Percentiles rank a stretch among this genome's conserved stretches.
These are phyloP conservation scores for Rhimphoctona megacephalus DNA, from an alignment of 2,888 invertebrate genomes.

Conservation along the genomic window DNA sequence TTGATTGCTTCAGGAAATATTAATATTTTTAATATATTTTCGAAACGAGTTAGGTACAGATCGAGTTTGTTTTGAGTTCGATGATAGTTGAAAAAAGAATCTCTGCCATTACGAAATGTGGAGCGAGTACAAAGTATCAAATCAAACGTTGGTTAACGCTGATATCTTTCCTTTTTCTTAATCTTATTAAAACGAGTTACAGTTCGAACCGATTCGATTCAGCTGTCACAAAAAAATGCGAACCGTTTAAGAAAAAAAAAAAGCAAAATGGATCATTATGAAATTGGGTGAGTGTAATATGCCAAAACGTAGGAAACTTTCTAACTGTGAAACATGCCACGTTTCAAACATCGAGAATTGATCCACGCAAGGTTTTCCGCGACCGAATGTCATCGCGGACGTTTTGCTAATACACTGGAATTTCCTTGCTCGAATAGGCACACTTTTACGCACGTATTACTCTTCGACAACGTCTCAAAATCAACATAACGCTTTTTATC, in stretches of 20 bases:
- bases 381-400: constrained; percentile 14
- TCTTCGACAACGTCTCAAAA: not conserved
- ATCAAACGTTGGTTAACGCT: constrained; percentile 2
- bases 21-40: not conserved
- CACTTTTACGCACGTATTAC: not conserved
- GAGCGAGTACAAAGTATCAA: not conserved
- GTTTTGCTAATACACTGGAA: constrained; percentile 45
- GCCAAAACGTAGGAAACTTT: constrained; percentile 31
- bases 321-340: constrained; percentile 15
- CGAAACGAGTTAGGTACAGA: not conserved
- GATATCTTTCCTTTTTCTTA: not conserved
- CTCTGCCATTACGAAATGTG: not conserved
- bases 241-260: not conserved
- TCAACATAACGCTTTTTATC: not conserved
- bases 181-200: constrained; percentile 17
- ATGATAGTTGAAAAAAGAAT: not conserved
- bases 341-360: not conserved
- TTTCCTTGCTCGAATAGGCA: constrained; percentile 42
- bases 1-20: not conserved
- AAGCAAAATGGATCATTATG: constrained; percentile 26
- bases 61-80: constrained; percentile 7
- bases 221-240: constrained; percentile 2
- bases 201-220: not conserved
- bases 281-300: constrained; percentile 19
- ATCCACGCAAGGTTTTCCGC: constrained; percentile 11